These are phyloP conservation scores for Conopomorpha cramerella DNA, from an alignment of 1,140 invertebrate species.

Conservation along the genomic window DNA sequence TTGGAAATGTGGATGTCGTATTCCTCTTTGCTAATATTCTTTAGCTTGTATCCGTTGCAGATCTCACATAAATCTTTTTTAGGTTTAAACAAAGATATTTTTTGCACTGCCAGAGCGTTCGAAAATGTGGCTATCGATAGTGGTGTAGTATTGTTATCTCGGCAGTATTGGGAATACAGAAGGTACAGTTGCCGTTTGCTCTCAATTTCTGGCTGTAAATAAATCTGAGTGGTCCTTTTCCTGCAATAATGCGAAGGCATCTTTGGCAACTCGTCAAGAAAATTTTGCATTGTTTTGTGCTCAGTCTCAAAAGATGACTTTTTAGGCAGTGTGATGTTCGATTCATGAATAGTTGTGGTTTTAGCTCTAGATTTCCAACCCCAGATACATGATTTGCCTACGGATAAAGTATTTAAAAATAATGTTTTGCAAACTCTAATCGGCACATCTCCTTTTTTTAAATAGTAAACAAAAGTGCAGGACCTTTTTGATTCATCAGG, in stretches of 20 bases:
- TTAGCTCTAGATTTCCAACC: too few species aligned
- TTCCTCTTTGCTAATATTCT: background rate
- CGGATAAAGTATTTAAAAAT: too few species aligned
- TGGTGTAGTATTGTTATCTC: background rate
- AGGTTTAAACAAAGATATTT: background rate
- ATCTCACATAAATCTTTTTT: background rate
- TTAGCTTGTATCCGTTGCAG: constrained; percentile 1
- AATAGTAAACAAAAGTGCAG: too few species aligned
- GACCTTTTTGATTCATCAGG: background rate
- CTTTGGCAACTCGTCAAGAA: background rate
- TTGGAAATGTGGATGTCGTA: constrained; percentile 5
- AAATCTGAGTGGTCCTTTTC: background rate
- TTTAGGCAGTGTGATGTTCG: too few species aligned
- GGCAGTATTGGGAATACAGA: background rate
- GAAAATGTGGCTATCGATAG: background rate
- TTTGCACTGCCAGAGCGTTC: background rate
- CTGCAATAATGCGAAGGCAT: background rate
- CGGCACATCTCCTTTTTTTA: too few species aligned
- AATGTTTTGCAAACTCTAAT: too few species aligned
- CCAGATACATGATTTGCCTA: too few species aligned
- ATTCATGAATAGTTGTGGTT: too few species aligned
- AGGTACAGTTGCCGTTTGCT: background rate
- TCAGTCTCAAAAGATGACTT: background rate
- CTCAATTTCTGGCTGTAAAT: background rate
- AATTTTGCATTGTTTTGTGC: background rate